Percentiles rank a stretch among this genome's conserved stretches.
These are phyloP conservation scores for Alviniconcha marisindica DNA, from an alignment of 1,140 invertebrate genomes.

Conservation along the genomic window DNA sequence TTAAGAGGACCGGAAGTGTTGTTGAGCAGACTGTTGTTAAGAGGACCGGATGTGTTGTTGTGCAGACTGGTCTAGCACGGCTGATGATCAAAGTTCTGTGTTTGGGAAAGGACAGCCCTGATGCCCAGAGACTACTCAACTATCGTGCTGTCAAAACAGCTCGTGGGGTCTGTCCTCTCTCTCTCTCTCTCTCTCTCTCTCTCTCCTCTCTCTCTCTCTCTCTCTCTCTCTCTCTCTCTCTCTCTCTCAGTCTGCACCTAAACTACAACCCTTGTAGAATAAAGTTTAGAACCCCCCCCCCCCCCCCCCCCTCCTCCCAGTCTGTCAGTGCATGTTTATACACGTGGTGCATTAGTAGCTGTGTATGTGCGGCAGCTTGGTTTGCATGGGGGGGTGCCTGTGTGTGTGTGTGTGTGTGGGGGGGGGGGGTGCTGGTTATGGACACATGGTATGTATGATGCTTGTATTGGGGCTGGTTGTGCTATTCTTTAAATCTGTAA, in stretches of 20 bases:
- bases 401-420: not conserved
- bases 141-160: slow-evolving; percentile 76
- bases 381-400: not conserved
- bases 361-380: not conserved
- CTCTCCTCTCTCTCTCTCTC: too few relatives aligned
- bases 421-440: not conserved
- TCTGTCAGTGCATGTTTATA: not conserved
- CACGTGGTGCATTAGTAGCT: not conserved
- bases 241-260: too few relatives aligned
- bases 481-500: too few relatives aligned
- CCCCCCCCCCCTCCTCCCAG: too few relatives aligned
- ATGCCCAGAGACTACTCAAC: slow-evolving; percentile 82
- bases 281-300: too few relatives aligned
- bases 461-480: too few relatives aligned
- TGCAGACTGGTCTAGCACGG: slow-evolving; percentile 76
- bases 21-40: too few relatives aligned
- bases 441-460: too few relatives aligned
- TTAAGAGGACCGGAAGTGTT: too few relatives aligned
- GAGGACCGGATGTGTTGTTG: too few relatives aligned
- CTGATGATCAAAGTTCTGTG: slow-evolving; percentile 84
- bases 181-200: not conserved
- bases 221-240: too few relatives aligned
- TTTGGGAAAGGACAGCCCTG: slow-evolving; percentile 81
- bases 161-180: slow-evolving; percentile 67
- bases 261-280: too few relatives aligned